Evolutionary conservation across 2,888 invertebrate species (phyloP), one percentile per base, ranked within the genome.

Genomic region (Drosophila mayaguana): DNA sequence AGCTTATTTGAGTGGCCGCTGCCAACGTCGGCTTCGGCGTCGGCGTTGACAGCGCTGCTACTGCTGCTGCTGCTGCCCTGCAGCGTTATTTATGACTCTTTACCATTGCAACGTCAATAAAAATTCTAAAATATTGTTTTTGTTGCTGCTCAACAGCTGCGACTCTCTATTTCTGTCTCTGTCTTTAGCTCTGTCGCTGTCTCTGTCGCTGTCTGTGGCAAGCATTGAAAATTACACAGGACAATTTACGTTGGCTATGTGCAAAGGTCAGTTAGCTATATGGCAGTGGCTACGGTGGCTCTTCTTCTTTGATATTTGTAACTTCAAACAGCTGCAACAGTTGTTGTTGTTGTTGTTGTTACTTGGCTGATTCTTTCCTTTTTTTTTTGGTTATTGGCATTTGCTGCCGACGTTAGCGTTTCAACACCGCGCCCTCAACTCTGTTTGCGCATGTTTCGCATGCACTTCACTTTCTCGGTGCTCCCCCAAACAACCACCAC

Each of bases 121-220:
- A 84, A 83, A 87, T 79, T 83, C 84, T 79, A 89, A 81, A 89
- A 81, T 84, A 84, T 79, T 77, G 73, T 75, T 81, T 83, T 86
- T 68, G 79, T 88, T 80, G 75, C 46, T 56, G 60, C 56, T 53
- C 51, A 71, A 63, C 75, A 64, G 72, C 66, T 73, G 61, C 40
- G 67, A 16, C 20, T 20, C 28, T 42, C 25, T 43, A 20, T 12
- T 25, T n/a, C 40, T 12, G 11, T 22, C 53, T 16, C 53, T 22
- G 7, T 65, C 48, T 25, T 11, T 50, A 9, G 16, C 18, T n/a
- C 34, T 36, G 22, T 38, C 22, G 14, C n/a, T 36, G 12, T 36
- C 12, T 25, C 51, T 28, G 32, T 11, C 7, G 8, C 14, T 59
- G 43, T 62, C 51, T 63, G 70, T 62, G 88, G 63, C 62, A 55